Percentiles rank a stretch among this genome's conserved stretches.
These are phyloP conservation scores for Matsumurasca onukii DNA, from an alignment of 1,140 invertebrate genomes.

Conservation along the genomic window DNA sequence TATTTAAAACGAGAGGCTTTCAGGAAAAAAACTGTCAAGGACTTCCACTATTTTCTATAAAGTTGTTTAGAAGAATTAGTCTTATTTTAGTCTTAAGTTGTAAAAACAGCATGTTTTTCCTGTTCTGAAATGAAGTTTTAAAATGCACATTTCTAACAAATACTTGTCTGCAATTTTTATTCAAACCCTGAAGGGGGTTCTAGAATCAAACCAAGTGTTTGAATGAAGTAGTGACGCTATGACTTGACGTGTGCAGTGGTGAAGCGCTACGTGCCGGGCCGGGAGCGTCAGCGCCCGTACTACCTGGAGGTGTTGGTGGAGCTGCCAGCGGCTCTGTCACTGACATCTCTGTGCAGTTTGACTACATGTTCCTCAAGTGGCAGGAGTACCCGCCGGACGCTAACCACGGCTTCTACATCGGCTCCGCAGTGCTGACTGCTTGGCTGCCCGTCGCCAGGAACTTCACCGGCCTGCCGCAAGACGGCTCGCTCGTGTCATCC, in stretches of 20 bases:
- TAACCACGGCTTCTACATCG: slow-evolving; percentile 96
- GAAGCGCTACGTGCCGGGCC: slow-evolving; percentile 75
- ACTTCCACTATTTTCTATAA: no score
- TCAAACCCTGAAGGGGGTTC: no score
- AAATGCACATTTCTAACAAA: no score
- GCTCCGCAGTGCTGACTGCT: slow-evolving; percentile 78
- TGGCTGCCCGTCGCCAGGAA: slow-evolving; percentile 75
- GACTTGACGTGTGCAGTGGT: slow-evolving; percentile 49
- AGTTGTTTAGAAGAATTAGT: no score
- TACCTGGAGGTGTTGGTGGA: slow-evolving; percentile 86
- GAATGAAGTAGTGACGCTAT: no score
- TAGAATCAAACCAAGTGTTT: no score
- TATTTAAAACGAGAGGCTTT: no score
- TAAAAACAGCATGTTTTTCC: no score
- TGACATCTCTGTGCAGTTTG: slow-evolving; percentile 84
- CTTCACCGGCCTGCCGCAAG: slow-evolving; percentile 73
- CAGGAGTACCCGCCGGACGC: slow-evolving; percentile 99
- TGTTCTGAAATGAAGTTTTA: no score
- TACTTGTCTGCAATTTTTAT: no score
- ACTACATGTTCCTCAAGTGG: slow-evolving; percentile 96
- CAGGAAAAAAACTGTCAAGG: no score
- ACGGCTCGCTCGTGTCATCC: slow-evolving; percentile 52
- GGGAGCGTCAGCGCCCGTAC: slow-evolving; percentile 78
- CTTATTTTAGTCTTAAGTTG: no score
- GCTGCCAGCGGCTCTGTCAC: slow-evolving; percentile 78